Base-by-base conservation (phyloP, 2,888 invertebrate species). In the Andrena bicolor region DNA sequence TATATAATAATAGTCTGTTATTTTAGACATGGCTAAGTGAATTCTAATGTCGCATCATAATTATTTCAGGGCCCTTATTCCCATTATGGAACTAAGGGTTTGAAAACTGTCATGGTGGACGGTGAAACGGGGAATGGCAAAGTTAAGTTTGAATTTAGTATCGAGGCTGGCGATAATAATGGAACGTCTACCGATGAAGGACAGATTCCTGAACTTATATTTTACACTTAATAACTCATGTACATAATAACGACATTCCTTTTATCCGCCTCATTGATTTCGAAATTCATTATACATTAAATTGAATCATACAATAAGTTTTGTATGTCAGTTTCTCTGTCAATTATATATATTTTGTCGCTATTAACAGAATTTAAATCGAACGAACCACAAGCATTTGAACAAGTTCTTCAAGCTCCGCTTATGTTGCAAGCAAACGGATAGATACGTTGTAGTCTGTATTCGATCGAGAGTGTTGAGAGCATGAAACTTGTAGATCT, bases 121-220 rank as follows among this genome's bases (percentile, higher is more conserved):
- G 96, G 97, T 88, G 96, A 96, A 87, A 96, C 96, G 75, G 96
- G 96, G n/a, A 96, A 96, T 77, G 95, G 95, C n/a, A 96, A 96
- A 91, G 96, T 97, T 0, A 96, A 96, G 4, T 98, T 98, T 93
- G 96, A 97, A 92, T 98, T 98, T 94, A 96, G 96, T 2, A 97
- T 97, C 92, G 97, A 97, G 1, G 96, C 97, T n/a, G 97, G 97
- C 13, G 97, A 97, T 92, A 98, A 98, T 93, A 97, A 97, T 91
- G 97, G 97, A 0, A 98, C 98, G 1, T 97, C 97, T 0, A 97
- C 98, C 1, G 97, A 97, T 90, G 97, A 97, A 92, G 98, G 98
- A 63, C 98, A 98, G 94, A 97, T 98, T 87, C 98, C 98, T 10
- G 97, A 97, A 92, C 96, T 98, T 82, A 97, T 98, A 89, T 98